These are phyloP conservation scores for Neosilurus hyrtlii DNA, from an alignment of 2,797 vertebrate species.

Conservation along the genomic window DNA sequence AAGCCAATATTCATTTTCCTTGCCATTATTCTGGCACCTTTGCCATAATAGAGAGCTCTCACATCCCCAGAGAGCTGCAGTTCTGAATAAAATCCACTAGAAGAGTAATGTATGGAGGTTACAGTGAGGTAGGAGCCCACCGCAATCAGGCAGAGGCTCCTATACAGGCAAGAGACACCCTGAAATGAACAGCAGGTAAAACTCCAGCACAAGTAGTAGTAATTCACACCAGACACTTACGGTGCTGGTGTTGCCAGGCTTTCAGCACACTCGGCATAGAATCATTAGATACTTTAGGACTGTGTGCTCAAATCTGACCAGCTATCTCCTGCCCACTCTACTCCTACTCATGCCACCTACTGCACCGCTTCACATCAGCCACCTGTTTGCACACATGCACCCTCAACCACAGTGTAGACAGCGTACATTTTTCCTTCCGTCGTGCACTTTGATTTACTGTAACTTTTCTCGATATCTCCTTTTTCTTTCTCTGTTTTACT, in stretches of 20 bases:
- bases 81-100: constrained; percentile 4
- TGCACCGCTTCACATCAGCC: constrained; percentile 1
- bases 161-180: background rate
- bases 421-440: constrained; percentile 51
- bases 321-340: constrained; percentile 2
- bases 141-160: background rate
- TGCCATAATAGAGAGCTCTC: background rate
- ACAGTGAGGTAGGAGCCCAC: background rate
- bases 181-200: constrained; percentile 22
- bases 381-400: constrained; percentile 5
- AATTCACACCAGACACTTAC: background rate
- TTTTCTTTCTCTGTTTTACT: constrained; percentile 58
- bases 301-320: background rate
- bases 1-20: constrained; percentile 10
- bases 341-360: constrained; percentile 13
- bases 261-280: background rate
- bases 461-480: constrained; percentile 58
- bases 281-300: constrained; percentile 2
- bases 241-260: constrained; percentile 23
- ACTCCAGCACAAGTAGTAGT: background rate
- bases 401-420: constrained; percentile 21
- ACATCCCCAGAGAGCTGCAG: constrained; percentile 8
- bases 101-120: background rate
- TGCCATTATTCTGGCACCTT: constrained; percentile 14
- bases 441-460: constrained; percentile 63